Evolutionary conservation across 1,140 invertebrate species (phyloP).

Genomic region (Paraescarpia echinospica): DNA sequence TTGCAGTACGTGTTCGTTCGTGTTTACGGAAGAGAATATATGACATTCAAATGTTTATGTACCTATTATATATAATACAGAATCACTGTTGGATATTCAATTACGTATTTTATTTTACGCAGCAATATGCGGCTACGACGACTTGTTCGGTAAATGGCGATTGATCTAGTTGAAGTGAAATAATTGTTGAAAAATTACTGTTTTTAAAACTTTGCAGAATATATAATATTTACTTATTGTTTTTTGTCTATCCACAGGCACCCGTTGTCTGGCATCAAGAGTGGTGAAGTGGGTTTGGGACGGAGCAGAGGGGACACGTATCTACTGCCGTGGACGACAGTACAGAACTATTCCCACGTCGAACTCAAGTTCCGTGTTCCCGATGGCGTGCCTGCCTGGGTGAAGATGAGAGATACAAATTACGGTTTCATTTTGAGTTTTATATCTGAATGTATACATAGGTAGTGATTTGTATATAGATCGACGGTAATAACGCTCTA

Average conservation of each 20-base stretch:
- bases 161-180: too few species aligned
- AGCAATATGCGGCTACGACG: too few species aligned
- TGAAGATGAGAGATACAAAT: neutral
- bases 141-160: too few species aligned
- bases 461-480: neutral
- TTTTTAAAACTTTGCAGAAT: too few species aligned
- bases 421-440: neutral
- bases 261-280: neutral
- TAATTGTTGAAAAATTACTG: too few species aligned
- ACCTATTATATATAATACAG: too few species aligned
- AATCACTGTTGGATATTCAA: too few species aligned
- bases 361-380: neutral
- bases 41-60: too few species aligned
- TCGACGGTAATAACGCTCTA: neutral
- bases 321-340: neutral
- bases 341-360: neutral
- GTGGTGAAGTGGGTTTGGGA: neutral
- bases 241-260: neutral
- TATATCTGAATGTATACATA: neutral
- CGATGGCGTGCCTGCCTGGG: constrained; percentile 9
- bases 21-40: too few species aligned
- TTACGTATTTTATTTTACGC: too few species aligned
- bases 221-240: too few species aligned
- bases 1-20: too few species aligned
- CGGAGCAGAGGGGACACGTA: constrained; percentile 11